Base-by-base conservation (phyloP, 2,113 vertebrate genomes). In the Orcinus orca region DNA sequence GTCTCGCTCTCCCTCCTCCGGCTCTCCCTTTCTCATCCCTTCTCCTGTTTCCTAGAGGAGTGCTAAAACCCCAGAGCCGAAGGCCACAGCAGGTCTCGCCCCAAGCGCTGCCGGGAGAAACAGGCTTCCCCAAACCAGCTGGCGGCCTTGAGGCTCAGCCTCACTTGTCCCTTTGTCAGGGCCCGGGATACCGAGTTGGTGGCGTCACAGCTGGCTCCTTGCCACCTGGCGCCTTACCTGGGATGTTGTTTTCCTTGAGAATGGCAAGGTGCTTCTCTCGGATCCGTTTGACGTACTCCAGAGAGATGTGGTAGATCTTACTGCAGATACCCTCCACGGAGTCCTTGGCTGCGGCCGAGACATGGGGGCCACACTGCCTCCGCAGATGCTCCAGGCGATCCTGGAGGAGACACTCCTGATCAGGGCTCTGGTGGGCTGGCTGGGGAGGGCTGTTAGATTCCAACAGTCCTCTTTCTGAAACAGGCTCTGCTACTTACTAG, bases 311-410 rank as follows among this genome's bases (percentile, higher is more conserved):
- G 97, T 99, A 99, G 95, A 99, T 99, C 98, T 99, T 99, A 36
- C 99, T 99, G 97, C 99, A 99, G 98, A 99, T 99, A 96, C 99
- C 99, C 89, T 99, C 99, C 1, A 99, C 99, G 0, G 99, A 99
- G 98, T 99, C 99, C 98, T 99, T 99, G 84, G 99, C 99, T 3
- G 99, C 99, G 0, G 99, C 99, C 0, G 99, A 98, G 62, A 99
- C 99, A 0, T 99, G 99, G 82, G 99, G 99, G 17, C 99, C 99
- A 23, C 99, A 99, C 93, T 99, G 99, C 92, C 99, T 99, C 88
- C 99, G 99, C 47, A 99, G 98, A 98, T 99, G 99, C 89, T 99
- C 99, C 97, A 99, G 99, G 62, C 99, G 99, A 96, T 99, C 99
- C 99, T 99, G 96, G 3, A 82, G 93, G 76, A 88, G 97, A 15